Base-by-base conservation (phyloP, 2,888 invertebrate genomes). In the Tethea ocularis region DNA sequence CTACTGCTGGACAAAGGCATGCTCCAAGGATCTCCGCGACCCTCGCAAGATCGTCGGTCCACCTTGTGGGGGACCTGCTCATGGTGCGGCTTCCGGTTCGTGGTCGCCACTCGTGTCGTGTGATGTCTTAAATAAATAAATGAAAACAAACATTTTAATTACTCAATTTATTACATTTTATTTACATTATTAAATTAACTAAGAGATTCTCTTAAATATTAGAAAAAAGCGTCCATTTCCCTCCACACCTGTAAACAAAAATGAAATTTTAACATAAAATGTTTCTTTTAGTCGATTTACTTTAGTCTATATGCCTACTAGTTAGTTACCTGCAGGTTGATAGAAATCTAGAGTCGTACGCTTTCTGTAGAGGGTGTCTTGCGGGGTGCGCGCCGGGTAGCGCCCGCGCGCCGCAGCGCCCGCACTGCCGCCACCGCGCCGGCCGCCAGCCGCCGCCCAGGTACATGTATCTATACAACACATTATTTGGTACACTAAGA, bases 141-240 rank as follows among this genome's bases (percentile, higher is more conserved):
- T 5, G 11, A 11, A 33, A 33, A 33, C 13, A 33, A 33, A 33
- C 33, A 33, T 7, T 15, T 36, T 36, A 36, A 36, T 11, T 36
- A 17, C n/a, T 41, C 3, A 17, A 20, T 46, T n/a, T n/a, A 8
- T 20, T 52, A 54, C n/a, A n/a, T n/a, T 60, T 62, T 69, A 65
- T 66, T 63, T 68, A 65, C 61, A 66, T 56, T 60, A n/a, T 51
- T 46, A 22, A 46, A 46, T 58, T 59, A 57, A 52, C 51, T 53
- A 24, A 46, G 38, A 58, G 23, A 52, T 58, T 60, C 23, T 1
- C 58, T 76, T 69, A 87, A 22, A 86, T 71, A 66, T 91, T 93
- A 15, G 89, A 86, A 64, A 91, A 87, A 51, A 94, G 79, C 24
- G 93, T 90, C 94, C 94, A 94, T 63, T 93, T 91, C 15, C 94